Conservation (phyloP, 2,113 vertebrate species). For the Pelecanoides urinatrix region DNA sequence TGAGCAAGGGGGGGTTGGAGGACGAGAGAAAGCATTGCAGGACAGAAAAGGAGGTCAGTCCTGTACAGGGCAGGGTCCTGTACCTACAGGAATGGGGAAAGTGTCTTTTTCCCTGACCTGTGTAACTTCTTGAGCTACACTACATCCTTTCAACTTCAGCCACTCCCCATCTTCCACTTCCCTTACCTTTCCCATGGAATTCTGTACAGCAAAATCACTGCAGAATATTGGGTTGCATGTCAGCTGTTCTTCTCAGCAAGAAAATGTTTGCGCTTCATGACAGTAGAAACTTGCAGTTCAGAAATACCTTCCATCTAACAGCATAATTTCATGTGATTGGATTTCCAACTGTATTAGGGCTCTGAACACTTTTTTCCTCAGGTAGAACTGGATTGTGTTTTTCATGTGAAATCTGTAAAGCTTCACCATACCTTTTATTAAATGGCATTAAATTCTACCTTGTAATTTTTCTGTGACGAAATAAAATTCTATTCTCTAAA, state of each 20-base stretch:
- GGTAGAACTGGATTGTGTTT: background rate
- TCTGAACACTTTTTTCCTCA: background rate
- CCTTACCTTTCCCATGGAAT: background rate
- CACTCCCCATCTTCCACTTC: background rate
- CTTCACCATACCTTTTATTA: background rate
- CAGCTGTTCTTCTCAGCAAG: background rate
- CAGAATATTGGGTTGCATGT: background rate
- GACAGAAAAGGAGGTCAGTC: background rate
- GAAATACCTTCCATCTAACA: background rate
- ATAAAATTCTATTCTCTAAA: background rate
- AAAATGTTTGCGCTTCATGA: background rate
- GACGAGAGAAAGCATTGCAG: background rate
- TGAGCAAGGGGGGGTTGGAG: background rate
- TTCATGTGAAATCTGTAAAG: background rate
- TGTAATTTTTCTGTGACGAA: background rate
- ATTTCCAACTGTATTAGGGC: background rate
- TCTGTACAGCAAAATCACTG: background rate
- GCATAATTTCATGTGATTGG: background rate
- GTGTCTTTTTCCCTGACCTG: background rate
- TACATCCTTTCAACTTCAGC: background rate
- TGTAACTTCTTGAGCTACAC: background rate
- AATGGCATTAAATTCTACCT: background rate
- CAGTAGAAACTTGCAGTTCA: background rate
- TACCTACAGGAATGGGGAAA: too few relatives aligned
- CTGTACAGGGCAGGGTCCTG: background rate